A percentile compares a stretch with the other conserved stretches of the same genome.
Evolutionary conservation across 53 echinoderm and acorn worm species (phyloP).

Genomic region (Mesocentrotus franciscanus): DNA sequence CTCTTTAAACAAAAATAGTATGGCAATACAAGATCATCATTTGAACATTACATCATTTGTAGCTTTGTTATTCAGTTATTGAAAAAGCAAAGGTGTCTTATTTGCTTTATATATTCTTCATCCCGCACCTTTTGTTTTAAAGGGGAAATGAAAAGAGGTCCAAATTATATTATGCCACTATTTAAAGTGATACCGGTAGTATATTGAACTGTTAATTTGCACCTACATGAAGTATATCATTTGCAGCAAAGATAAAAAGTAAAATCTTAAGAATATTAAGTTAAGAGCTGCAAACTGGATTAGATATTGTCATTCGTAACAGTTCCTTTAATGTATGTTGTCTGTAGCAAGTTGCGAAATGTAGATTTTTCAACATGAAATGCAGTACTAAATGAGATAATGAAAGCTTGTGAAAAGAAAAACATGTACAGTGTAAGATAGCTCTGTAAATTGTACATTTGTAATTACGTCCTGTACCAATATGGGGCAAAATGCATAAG

Average conservation of each 20-base stretch:
- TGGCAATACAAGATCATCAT: not conserved
- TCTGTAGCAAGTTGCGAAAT: not conserved
- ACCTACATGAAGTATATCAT: too few relatives aligned
- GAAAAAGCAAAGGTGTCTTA: too few relatives aligned
- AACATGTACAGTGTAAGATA: constrained; percentile 46
- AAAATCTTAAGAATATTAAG: not conserved
- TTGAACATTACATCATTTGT: too few relatives aligned
- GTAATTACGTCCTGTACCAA: constrained; percentile 34
- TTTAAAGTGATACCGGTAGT: too few relatives aligned
- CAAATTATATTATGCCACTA: too few relatives aligned
- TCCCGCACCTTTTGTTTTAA: too few relatives aligned
- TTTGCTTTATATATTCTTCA: too few relatives aligned
- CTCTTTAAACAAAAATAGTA: not conserved
- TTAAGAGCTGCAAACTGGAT: not conserved
- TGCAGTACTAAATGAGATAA: constrained; percentile 44
- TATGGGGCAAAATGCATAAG: not conserved
- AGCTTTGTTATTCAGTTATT: too few relatives aligned
- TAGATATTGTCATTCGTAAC: not conserved
- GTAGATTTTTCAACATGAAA: constrained; percentile 24
- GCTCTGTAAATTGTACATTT: constrained; percentile 53
- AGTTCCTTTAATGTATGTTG: not conserved
- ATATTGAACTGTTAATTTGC: too few relatives aligned
- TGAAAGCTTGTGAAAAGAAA: not conserved
- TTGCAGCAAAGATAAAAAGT: too few relatives aligned
- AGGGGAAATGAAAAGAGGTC: too few relatives aligned